Base-by-base conservation (phyloP, 2,113 vertebrate species). In the Pelusios castaneus region DNA sequence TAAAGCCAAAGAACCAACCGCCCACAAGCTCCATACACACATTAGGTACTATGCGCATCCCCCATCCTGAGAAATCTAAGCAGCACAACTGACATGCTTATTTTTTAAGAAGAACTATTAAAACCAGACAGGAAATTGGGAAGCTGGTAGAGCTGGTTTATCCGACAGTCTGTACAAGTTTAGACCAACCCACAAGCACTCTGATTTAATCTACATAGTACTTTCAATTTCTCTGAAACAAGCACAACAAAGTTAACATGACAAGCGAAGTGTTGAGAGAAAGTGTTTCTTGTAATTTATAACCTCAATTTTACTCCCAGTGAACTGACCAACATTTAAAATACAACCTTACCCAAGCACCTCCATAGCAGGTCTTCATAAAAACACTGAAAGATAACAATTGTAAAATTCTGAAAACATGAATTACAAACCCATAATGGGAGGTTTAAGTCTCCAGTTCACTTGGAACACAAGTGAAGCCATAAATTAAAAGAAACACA, bases 401-500 rank as follows among this genome's bases (percentile, higher is more conserved):
- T 82, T 19, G 12, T 5, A 91, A 94, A 75, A 88, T 81, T 93
- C 80, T 90, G 77, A 77, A 92, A 88, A 82, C 43, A 89, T 97
- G 95, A 97, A 95, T 96, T 95, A 95, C 47, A 91, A 80, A 87
- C 75, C 52, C 60, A 31, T 89, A 96, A 95, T 29, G 0, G 83
- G 79, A 95, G 58, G 58, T 92, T 91, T 85, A 92, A 87, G 80
- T 85, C 87, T 91, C 67, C 79, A 88, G 82, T 82, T 90, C 81
- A 25, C 13, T 87, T 79, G 52, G 73, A 93, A 86, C 87, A 93
- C 80, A 94, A 95, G 70, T 87, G 27, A 25, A 63, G 80, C 80
- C 67, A 90, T 96, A 96, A 97, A 98, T 97, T 89, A 85, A 17
- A 92, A 60, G 12, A 91, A 89, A 93, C 92, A 84, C 80, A 92